Evolutionary conservation across 2,113 vertebrate genomes (phyloP), one percentile per base, ranked within the genome.

Genomic region (cattle (Bos taurus)): DNA sequence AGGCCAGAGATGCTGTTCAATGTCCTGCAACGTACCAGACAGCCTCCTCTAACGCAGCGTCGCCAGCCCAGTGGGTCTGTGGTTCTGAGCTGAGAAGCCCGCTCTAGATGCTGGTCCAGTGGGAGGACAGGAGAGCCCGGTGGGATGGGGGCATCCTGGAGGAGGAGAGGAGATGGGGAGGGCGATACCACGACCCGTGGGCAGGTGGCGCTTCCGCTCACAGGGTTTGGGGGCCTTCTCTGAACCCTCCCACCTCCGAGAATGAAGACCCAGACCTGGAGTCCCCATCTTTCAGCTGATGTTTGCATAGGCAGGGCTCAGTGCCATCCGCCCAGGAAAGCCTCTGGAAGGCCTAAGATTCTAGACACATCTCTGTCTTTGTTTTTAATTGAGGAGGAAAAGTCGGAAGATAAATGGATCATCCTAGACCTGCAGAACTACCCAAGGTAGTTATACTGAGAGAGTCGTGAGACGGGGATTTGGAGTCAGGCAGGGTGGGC

Each of bases 341-440:
- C 14, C 2, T 26, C 40, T 36, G 3, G 48, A 62, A 60, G 81
- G 33, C n/a, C 82, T 67, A 40, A 48, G 43, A 82, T 95, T 94
- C 96, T 9, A 40, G 94, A 46, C 88, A 83, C 50, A 23, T n/a
- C 56, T 60, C 93, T 92, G 88, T 92, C 50, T 97, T 92, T 90
- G 60, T 64, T 96, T 98, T 92, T 48, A 56, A 86, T 83, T 40
- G 54, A 83, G 40, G 96, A 97, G 33, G 88, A 78, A 33, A 88
- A 30, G 56, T 59, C 80, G 36, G 93, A 62, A 86, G 94, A 59
- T 48, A 40, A 85, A 54, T 25, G 67, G 23, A 3, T 94, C 67
- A 93, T 62, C 96, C 60, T 11, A 57, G 88, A 40, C 59, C 36
- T 7, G 40, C 40, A 74, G 94, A 74, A 36, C 71, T 14, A 0